phyloP scores from a whole-genome alignment of 2,113 vertebrate genomes.

The Callochromis pleurospilus region DNA sequence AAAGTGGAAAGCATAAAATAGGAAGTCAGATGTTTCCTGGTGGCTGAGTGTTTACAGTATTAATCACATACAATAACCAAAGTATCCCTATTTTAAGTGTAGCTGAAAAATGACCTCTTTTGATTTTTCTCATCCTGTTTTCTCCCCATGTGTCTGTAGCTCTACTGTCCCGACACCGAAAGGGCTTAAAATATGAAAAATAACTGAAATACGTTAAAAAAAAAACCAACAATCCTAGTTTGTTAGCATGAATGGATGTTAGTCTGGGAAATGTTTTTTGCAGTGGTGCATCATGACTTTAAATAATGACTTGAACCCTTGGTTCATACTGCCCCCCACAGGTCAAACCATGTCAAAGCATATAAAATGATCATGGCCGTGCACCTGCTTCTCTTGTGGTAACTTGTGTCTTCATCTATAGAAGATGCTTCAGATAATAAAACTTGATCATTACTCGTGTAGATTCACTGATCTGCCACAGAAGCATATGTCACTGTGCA shows the following conservation, averaged over 20 bases:
- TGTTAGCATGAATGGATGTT: not conserved
- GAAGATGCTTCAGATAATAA: not conserved
- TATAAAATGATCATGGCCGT: not conserved
- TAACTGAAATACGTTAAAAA: not conserved
- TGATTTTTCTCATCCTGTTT: not conserved
- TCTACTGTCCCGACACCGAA: not conserved
- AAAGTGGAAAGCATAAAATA: not conserved
- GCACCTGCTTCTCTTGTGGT: not conserved
- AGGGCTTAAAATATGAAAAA: not conserved
- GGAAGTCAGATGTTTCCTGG: not conserved
- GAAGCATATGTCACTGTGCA: not conserved
- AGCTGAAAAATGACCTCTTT: not conserved
- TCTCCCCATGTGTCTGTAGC: not conserved
- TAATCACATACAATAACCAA: not conserved
- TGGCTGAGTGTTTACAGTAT: not conserved
- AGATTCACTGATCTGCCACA: not conserved
- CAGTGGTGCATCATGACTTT: not conserved
- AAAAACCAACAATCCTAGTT: not conserved
- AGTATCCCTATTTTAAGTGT: not conserved
- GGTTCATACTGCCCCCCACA: slow-evolving; percentile 17
- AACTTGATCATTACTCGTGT: not conserved
- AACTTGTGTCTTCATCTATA: not conserved
- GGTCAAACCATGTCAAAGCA: not conserved
- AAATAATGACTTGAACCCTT: not conserved
- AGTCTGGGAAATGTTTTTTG: not conserved